Base-by-base conservation (phyloP, 2,888 invertebrate genomes). In the Disparrhopalites patrizii region DNA sequence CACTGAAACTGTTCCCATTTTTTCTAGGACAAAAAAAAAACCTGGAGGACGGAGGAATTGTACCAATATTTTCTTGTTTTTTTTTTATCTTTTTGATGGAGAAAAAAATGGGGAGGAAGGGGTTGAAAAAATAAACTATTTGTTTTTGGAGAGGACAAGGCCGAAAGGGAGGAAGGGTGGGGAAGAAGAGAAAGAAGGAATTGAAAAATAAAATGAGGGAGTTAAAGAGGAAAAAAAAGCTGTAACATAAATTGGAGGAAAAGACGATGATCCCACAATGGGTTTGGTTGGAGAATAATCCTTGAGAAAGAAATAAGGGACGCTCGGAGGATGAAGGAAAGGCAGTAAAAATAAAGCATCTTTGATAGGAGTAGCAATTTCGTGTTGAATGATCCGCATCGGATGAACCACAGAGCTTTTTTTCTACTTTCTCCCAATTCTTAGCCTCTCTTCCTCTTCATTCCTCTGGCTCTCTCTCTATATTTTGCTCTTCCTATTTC, bases 291-390 rank as follows among this genome's bases (percentile, higher is more conserved):
- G 50, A 50, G 15, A 13, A 18, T 50, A 13, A 20, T 23, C 23
- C n/a, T n/a, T n/a, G n/a, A n/a, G 20, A 27, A 3, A 50, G 27
- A 23, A 50, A 13, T 25, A 13, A n/a, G 50, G 23, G 27, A 50
- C 27, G 50, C 3, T 25, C 3, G 20, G 50, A 50, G 50, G 23
- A 15, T 13, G 50, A 50, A 27, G 7, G 43, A n/a, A n/a, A 43
- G 43, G 25, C 13, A 50, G n/a, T 50, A 50, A 50, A 50, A 50
- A 50, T 50, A 50, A 50, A 27, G 25, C 50, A 50, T 27, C 50
- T 50, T 20, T 43, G 20, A 50, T 50, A n/a, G n/a, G n/a, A n/a
- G n/a, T n/a, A 27, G 50, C 50, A 50, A 50, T 50, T 50, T 50
- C 50, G 27, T 50, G 50, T 50, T 50, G 50, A 50, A 50, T 50